Evolutionary conservation across 2,797 vertebrate genomes (phyloP), one percentile per base, ranked within the genome.

Genomic region (Phaenicophaeus curvirostris): DNA sequence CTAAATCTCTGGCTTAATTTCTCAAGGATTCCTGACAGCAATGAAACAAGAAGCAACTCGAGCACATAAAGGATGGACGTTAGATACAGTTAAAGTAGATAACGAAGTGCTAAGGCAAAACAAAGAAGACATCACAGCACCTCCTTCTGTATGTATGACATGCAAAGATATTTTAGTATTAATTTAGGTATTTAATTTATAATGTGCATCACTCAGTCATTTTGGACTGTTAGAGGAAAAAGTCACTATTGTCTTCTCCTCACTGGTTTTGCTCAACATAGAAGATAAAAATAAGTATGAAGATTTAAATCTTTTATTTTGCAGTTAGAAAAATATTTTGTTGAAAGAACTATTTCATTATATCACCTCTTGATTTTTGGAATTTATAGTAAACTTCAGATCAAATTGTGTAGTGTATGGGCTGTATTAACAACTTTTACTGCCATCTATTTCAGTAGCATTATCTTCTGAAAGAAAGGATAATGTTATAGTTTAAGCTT

Each of bases 1-100:
- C 31, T 76, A 33, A 69, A 71, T 85, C 11, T 87, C 16, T 81
- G 91, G 30, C 37, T 94, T 92, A n/a, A 62, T 86, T 93, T 95
- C 81, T 94, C 30, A 97, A 96, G 98, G 98, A 51, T 99, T 99
- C 84, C 96, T 99, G 72, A 99, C 98, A 48, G 98, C 98, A 37
- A 98, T 99, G 98, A 98, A 98, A 85, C 98, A 99, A 90, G 98
- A 99, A 96, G 98, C 98, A 51, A 98, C 98, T 35, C 97, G 98
- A n/a, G 98, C 98, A 48, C 98, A 99, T 94, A 98, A 98, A 97
- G 98, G 98, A 92, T 99, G 98, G 98, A 98, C 98, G 46, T 97
- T 99, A 93, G 98, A 99, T 97, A 98, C 97, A 0, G 98, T 99
- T 72, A 98, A 97, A 35, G 91, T 98, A 87, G 97, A 98, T 91